Evolutionary conservation across 2,888 invertebrate genomes (phyloP).

Genomic region (Drosophila birchii): DNA sequence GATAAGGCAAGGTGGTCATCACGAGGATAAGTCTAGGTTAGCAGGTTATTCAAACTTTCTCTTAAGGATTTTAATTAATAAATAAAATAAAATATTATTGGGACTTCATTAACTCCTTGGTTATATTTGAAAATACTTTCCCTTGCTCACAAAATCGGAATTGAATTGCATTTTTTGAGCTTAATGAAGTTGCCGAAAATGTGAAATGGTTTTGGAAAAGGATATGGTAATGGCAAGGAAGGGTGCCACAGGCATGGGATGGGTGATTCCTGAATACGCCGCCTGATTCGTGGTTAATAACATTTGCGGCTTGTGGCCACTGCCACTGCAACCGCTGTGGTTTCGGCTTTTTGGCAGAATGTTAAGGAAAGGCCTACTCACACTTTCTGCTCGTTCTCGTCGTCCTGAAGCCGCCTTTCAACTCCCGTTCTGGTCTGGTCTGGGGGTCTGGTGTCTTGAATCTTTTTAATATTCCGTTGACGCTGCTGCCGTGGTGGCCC

Average conservation of each 20-base stretch:
- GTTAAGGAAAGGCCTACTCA: constrained; percentile 11
- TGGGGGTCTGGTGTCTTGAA: constrained; percentile 24
- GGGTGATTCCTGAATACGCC: constrained; percentile 23
- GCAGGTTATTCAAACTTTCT: not conserved
- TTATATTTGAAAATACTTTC: not conserved
- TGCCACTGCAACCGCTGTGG: constrained; percentile 36
- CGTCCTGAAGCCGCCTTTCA: constrained; percentile 28
- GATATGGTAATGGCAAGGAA: not conserved
- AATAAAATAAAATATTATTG: not conserved
- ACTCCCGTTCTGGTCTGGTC: constrained; percentile 25
- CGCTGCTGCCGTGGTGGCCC: constrained; percentile 18
- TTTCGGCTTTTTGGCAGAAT: constrained; percentile 30
- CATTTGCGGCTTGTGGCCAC: constrained; percentile 48
- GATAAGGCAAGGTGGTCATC: not conserved
- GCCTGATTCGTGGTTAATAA: constrained; percentile 48
- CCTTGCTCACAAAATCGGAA: constrained; percentile 1
- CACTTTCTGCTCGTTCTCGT: not conserved
- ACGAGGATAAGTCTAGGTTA: not conserved
- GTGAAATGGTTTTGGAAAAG: too few species aligned
- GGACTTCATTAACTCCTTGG: not conserved
- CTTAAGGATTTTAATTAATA: too few species aligned
- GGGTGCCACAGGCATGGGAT: not conserved
- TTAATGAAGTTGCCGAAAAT: constrained; percentile 20
- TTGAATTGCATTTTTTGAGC: constrained; percentile 22
- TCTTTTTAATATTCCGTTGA: constrained; percentile 77